Conservation (phyloP, 2,888 invertebrate species). For the Pediacus dermestoides region DNA sequence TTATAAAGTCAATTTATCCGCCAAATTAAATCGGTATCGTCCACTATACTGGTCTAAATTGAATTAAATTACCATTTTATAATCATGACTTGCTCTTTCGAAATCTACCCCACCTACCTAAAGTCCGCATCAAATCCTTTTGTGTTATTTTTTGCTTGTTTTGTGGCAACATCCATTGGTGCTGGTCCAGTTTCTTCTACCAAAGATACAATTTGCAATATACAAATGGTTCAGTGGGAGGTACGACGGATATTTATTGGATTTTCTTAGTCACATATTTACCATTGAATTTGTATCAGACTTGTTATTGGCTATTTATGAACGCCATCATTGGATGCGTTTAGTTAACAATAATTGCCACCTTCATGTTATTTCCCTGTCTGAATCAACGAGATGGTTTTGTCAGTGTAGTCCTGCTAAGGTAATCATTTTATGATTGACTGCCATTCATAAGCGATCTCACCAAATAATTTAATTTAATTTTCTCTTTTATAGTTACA, state of each 20-base stretch:
- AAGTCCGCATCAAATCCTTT: background rate
- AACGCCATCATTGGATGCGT: too few relatives aligned
- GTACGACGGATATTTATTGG: background rate
- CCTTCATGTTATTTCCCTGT: too few relatives aligned
- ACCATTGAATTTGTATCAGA: background rate
- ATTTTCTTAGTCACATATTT: background rate
- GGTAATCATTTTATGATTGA: too few relatives aligned
- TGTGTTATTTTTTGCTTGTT: slow-evolving; percentile 1
- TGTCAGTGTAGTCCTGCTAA: too few relatives aligned
- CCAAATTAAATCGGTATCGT: too few relatives aligned
- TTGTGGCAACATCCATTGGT: background rate
- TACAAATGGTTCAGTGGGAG: background rate
- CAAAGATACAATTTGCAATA: background rate
- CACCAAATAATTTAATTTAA: too few relatives aligned
- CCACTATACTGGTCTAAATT: too few relatives aligned
- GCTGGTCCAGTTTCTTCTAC: background rate
- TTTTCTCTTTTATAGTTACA: too few relatives aligned
- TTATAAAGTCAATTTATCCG: too few relatives aligned
- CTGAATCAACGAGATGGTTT: too few relatives aligned
- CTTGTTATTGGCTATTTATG: background rate
- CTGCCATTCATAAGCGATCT: too few relatives aligned
- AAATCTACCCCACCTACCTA: slow-evolving; percentile 9
- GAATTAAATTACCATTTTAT: slow-evolving; percentile 1
- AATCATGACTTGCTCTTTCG: slow-evolving; percentile 9
- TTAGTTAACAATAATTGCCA: slow-evolving; percentile 1